phyloP scores from a whole-genome alignment of 2,113 vertebrate genomes.

The Pelvicachromis taeniatus region DNA sequence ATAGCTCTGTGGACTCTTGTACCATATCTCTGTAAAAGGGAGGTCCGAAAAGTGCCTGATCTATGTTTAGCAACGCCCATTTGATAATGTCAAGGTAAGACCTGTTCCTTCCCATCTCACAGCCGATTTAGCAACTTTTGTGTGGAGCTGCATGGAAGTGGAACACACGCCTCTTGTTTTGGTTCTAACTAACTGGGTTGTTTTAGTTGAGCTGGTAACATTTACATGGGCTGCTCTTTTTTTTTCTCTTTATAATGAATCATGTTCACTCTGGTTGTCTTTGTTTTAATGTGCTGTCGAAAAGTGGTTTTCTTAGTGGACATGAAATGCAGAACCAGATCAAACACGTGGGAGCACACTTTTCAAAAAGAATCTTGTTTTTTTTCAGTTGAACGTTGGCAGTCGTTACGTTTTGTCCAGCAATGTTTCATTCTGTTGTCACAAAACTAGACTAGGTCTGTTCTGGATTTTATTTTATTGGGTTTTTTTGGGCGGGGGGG shows the following conservation, averaged over 20 bases:
- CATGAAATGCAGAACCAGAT: not conserved
- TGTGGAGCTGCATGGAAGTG: conserved; percentile 65
- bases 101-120: conserved; percentile 10
- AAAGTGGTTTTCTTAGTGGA: conserved; percentile 8
- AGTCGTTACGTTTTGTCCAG: not conserved
- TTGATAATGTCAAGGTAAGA: conserved; percentile 34
- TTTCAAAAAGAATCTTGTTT: not conserved
- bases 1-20: conserved; percentile 57
- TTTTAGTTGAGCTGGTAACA: conserved; percentile 25
- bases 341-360: not conserved
- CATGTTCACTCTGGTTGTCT: not conserved
- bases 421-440: not conserved
- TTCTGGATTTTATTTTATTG: not conserved
- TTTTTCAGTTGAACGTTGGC: not conserved
- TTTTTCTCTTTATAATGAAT: conserved; percentile 3
- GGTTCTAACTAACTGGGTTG: conserved; percentile 15
- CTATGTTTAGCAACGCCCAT: conserved; percentile 52
- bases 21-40: conserved; percentile 50
- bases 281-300: not conserved
- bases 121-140: conserved; percentile 25
- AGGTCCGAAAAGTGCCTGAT: conserved; percentile 78
- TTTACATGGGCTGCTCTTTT: conserved; percentile 66
- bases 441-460: not conserved
- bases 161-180: conserved; percentile 27
- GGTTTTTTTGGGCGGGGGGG: not conserved